Evolutionary conservation across 2,113 vertebrate species (phyloP), one percentile per base, ranked within the genome.

Genomic region (Sakesphorus luctuosus): DNA sequence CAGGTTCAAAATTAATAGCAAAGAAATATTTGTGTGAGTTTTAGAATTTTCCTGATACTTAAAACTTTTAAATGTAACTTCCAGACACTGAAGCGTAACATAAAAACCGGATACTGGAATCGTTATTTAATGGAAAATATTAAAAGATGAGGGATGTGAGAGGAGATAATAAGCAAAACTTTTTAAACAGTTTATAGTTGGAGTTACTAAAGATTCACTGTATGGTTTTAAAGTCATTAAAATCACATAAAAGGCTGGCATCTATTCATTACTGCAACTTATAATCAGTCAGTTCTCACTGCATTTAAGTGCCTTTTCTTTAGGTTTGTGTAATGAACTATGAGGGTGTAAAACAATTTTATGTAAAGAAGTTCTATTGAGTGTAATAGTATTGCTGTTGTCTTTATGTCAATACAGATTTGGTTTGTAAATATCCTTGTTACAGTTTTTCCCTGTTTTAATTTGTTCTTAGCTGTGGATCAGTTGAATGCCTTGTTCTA

Each of bases 401-500:
- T 75, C 50, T 62, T 56, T 47, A 75, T 17, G 40, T 82, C 8
- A 61, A 4, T 69, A 11, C 17, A 29, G 52, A 26, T 69, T 46
- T 29, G 20, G 6, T 53, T 82, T 73, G 59, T 87, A 79, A 73
- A 61, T 87, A 44, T 61, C 11, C 18, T 76, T 76, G 21, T 56
- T 69, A 80, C 20, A 78, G 7, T 61, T 67, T 81, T 75, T 49
- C 29, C 13, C 31, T 89, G 74, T 65, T 18, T 40, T 90, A 16
- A 29, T 93, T 79, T 78, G 46, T 71, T 89, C 58, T n/a, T 89
- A 99, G 99, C 93, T 99, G 99, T 98, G 99, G 99, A 14, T 99
- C 99, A 7, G 99, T 99, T 95, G 99, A 99, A 97, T 99, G 99
- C 96, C 98, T 99, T 91, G 98, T 99, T 91, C 96, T 99, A 8